Base-by-base conservation (phyloP, 2,888 invertebrate species). In the Arrhopalites spinosus region DNA sequence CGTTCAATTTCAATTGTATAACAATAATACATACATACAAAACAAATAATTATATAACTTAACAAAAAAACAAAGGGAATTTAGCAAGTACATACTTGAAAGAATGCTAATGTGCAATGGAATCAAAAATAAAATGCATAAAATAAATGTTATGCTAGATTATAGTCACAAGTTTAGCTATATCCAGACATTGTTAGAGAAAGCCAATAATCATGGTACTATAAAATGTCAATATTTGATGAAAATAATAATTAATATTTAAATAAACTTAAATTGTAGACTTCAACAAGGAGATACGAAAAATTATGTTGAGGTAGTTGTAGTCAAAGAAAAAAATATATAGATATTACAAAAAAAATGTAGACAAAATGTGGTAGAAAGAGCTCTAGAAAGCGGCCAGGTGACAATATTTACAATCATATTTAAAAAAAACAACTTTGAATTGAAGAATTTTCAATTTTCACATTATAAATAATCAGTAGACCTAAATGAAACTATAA, bases 371-470 rank as follows among this genome's bases (percentile, higher is more conserved):
- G 59, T 25, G 20, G 23, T 59, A 59, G 59, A 59, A 50, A n/a
- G 15, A 50, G 25, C 27, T 25, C 59, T 59, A 59, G 59, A 23
- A 59, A 27, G n/a, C 2, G 59, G 66, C 66, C 66, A 66, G 20
- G 66, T 66, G 66, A 66, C 66, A 66, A 66, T 66, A 66, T 66
- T 66, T 45, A 66, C 66, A 66, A 66, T 66, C 66, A 66, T 36
- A 5, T 15, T 15, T 11, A 50, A 50, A 50, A 50, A 5, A 50
- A 5, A 3, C 2, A 50, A 50, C 25, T 59, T 23, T 59, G 59
- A 59, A n/a, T n/a, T n/a, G n/a, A n/a, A n/a, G n/a, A n/a, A 59
- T 25, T 59, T 59, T 59, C 20, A 59, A 59, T 25, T 25, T 25
- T 20, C 13, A 20, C 59, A 59, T 25, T 63, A 59, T 25, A 59